phyloP scores from a whole-genome alignment of 1,140 invertebrate genomes.

The Brachionus koreanus region DNA sequence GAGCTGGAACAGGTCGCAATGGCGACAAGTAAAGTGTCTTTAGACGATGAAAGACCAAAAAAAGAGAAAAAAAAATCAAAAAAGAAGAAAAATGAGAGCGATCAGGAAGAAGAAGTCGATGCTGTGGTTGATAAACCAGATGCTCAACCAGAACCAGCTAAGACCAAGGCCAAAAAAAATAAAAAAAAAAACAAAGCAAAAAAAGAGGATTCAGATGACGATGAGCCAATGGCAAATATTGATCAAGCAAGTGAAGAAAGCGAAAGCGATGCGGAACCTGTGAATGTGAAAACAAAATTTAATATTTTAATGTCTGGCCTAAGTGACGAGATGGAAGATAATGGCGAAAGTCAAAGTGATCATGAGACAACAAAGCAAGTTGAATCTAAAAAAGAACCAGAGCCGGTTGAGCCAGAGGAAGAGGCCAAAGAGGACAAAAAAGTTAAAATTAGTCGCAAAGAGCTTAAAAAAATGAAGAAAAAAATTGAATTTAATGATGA shows the following conservation, averaged over 20 bases:
- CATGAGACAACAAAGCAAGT: not conserved
- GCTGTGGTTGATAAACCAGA: not conserved
- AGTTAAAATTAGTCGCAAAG: slow-evolving; percentile 31
- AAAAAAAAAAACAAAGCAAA: not conserved
- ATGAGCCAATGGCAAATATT: not conserved
- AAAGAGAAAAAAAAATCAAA: slow-evolving; percentile 4
- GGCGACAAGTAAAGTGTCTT: not conserved
- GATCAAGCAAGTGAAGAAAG: not conserved
- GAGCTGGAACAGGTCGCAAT: not conserved
- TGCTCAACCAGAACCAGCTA: not conserved
- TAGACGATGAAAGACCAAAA: not conserved
- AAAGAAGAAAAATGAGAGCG: not conserved
- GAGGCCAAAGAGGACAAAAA: not conserved
- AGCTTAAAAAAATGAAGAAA: slow-evolving; percentile 40
- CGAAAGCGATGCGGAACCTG: not conserved
- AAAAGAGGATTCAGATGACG: not conserved
- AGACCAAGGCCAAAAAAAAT: not conserved
- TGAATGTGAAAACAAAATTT: not conserved
- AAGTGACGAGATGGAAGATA: not conserved
- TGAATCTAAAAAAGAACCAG: not conserved
- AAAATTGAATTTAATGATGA: slow-evolving; percentile 16
- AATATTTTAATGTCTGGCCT: not conserved
- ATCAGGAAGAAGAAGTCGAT: not conserved
- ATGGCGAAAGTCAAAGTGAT: not conserved
- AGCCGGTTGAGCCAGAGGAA: not conserved